Percentiles rank a stretch among this genome's conserved stretches.
phyloP scores from a whole-genome alignment of 1,140 invertebrate species.

The Bombus breviceps region DNA sequence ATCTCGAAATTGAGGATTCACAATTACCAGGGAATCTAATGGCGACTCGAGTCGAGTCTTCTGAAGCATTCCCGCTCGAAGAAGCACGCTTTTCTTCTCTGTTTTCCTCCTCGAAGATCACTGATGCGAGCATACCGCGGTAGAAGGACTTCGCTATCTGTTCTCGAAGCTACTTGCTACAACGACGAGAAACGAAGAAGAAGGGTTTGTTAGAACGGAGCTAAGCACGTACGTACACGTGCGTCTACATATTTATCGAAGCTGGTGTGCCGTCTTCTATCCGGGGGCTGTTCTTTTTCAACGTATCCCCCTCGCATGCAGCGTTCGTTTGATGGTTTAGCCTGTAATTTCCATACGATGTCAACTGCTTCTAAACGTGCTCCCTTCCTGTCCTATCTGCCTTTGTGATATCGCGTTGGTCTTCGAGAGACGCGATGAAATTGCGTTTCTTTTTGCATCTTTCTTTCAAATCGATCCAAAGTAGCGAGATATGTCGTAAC shows the following conservation, averaged over 20 bases:
- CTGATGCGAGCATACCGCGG: neutral
- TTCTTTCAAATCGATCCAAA: neutral
- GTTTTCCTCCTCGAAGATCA: neutral
- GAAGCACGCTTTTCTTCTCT: neutral
- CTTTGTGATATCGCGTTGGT: neutral
- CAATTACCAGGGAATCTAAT: neutral
- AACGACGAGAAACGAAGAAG: neutral
- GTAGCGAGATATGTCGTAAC: neutral
- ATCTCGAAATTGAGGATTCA: neutral
- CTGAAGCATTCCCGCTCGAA: neutral
- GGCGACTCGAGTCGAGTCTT: neutral
- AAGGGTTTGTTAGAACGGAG: neutral
- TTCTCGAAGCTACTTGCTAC: neutral
- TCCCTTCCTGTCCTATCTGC: neutral
- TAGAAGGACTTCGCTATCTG: neutral
- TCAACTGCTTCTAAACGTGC: neutral
- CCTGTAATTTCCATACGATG: slow-evolving; percentile 10
- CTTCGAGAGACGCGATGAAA: neutral
- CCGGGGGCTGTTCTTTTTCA: neutral
- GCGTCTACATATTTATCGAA: slow-evolving; percentile 1
- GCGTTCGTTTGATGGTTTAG: neutral
- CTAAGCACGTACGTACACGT: slow-evolving; percentile 7
- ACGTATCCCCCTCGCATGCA: neutral
- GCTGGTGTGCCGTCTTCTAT: neutral
- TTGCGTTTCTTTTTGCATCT: neutral